phyloP scores from a whole-genome alignment of 2,797 vertebrate species.

The Neosalanx taihuensis region DNA sequence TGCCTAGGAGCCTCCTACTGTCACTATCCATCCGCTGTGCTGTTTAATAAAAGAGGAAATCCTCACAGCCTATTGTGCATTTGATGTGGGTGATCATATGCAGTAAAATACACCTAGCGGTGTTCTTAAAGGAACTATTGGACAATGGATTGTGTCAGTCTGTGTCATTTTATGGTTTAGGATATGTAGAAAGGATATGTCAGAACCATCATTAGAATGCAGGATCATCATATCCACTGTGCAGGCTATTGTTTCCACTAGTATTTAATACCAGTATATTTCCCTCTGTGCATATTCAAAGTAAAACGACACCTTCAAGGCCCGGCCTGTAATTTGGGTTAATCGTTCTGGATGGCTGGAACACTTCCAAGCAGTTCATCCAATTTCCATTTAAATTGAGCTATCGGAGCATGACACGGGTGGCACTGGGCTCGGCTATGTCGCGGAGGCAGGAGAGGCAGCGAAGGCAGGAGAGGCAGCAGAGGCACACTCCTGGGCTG shows the following conservation, averaged over 20 bases:
- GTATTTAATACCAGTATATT: conserved; percentile 50
- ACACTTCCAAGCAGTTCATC: conserved; percentile 75
- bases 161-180: conserved; percentile 15
- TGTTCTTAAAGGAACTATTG: neutral
- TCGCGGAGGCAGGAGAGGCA: conserved; percentile 29
- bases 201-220: conserved; percentile 32
- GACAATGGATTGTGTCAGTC: conserved; percentile 5
- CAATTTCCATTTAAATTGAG: conserved; percentile 80
- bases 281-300: conserved; percentile 59
- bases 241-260: conserved; percentile 47
- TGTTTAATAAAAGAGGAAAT: neutral
- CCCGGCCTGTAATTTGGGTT: conserved; percentile 72
- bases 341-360: conserved; percentile 77
- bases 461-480: neutral
- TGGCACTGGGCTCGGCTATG: conserved; percentile 42
- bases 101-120: neutral
- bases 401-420: conserved; percentile 66
- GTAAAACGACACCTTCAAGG: conserved; percentile 69
- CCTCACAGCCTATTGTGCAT: neutral
- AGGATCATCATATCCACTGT: conserved; percentile 37
- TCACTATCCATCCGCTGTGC: neutral
- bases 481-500: conserved; percentile 25
- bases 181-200: conserved; percentile 17
- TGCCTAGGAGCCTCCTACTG: neutral
- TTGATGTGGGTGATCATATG: neutral